These are phyloP conservation scores for Drosophila siamana DNA, from an alignment of 2,888 invertebrate species.

Conservation along the genomic window DNA sequence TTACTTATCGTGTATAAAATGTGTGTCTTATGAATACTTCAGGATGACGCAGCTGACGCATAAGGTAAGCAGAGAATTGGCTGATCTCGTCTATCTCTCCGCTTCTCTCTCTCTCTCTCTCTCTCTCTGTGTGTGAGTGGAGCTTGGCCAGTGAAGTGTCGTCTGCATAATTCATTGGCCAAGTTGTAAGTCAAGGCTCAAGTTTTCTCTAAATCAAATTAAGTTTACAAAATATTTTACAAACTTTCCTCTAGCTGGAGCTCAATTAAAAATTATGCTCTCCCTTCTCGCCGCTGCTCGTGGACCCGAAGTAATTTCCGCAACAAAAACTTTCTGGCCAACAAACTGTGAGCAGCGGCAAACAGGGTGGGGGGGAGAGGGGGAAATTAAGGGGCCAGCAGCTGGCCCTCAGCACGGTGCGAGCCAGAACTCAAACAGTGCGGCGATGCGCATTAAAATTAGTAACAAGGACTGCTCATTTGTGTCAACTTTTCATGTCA, in stretches of 20 bases:
- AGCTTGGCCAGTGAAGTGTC: conserved; percentile 43
- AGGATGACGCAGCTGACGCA: conserved; percentile 47
- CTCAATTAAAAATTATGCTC: conserved; percentile 76
- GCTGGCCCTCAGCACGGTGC: conserved; percentile 13
- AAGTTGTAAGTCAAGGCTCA: conserved; percentile 72
- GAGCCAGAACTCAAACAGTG: conserved; percentile 42
- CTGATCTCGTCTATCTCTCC: conserved; percentile 31
- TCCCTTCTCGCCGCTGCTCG: conserved; percentile 2
- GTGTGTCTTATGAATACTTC: conserved; percentile 66
- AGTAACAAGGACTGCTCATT: conserved; percentile 82
- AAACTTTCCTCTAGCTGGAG: conserved; percentile 57
- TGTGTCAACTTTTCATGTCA: conserved; percentile 82
- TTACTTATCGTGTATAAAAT: neutral
- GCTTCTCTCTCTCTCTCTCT: no score
- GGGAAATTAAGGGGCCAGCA: neutral
- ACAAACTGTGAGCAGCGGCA: conserved; percentile 43
- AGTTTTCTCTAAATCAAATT: conserved; percentile 76
- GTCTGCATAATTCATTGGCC: conserved; percentile 72
- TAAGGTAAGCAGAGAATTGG: conserved; percentile 27
- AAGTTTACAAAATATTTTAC: conserved; percentile 73
- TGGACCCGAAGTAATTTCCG: conserved; percentile 69
- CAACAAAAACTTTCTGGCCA: conserved; percentile 69
- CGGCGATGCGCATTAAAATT: conserved; percentile 74
- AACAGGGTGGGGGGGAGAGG: neutral
- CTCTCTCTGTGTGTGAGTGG: no score